Percentiles rank a stretch among this genome's conserved stretches.
These are phyloP conservation scores for Protonemura montana DNA, from an alignment of 2,888 invertebrate species.

Conservation along the genomic window DNA sequence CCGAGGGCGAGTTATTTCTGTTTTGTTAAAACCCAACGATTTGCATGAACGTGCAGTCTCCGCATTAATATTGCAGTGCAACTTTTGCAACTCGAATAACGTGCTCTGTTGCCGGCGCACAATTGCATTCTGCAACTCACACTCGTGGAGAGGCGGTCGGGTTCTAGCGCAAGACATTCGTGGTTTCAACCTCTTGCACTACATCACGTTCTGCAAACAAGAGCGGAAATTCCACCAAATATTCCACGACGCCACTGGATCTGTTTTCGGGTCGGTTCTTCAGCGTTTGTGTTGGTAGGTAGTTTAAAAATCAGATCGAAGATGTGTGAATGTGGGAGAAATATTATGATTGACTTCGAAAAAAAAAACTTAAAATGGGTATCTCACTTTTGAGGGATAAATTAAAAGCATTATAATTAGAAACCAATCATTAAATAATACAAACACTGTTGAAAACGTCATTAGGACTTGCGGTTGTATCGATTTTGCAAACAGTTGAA, in stretches of 20 bases:
- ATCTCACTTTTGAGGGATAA: too few species aligned
- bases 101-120: background rate
- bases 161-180: background rate
- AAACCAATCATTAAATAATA: too few species aligned
- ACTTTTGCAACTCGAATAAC: background rate
- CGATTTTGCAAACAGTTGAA: too few species aligned
- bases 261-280: too few species aligned
- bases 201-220: background rate
- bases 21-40: background rate
- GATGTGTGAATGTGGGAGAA: too few species aligned
- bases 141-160: background rate
- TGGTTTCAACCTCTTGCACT: too few species aligned
- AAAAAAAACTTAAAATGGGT: too few species aligned
- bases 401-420: too few species aligned
- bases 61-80: background rate
- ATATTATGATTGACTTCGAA: too few species aligned
- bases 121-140: background rate
- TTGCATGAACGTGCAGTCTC: background rate
- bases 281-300: background rate
- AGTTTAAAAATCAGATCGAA: background rate
- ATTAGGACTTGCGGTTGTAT: too few species aligned
- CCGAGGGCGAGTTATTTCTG: background rate
- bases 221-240: background rate
- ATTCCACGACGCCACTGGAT: too few species aligned
- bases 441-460: too few species aligned